Conservation (phyloP, 2,888 invertebrate species). For the Alsophila aescularia region DNA sequence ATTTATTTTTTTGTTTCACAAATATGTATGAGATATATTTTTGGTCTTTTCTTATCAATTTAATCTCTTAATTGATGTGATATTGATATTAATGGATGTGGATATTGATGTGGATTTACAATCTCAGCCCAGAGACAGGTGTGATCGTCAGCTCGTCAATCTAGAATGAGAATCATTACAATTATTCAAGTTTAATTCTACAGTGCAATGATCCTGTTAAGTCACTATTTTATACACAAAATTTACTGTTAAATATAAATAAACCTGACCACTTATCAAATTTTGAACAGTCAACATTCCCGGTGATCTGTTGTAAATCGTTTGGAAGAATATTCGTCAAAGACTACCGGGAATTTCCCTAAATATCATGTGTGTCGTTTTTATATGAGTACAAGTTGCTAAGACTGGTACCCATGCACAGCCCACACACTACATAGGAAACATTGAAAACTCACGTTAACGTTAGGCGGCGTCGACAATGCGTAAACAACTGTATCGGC, state of each 20-base stretch:
- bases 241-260: too few relatives aligned
- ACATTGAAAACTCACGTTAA: slow-evolving; percentile 56
- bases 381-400: too few relatives aligned
- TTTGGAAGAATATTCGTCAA: too few relatives aligned
- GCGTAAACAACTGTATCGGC: slow-evolving; percentile 86
- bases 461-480: slow-evolving; percentile 85
- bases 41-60: not conserved
- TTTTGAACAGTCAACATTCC: too few relatives aligned
- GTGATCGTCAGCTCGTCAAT: slow-evolving; percentile 34
- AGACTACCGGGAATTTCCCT: too few relatives aligned
- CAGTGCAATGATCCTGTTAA: too few relatives aligned
- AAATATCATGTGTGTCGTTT: too few relatives aligned
- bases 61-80: not conserved
- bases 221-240: too few relatives aligned
- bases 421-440: too few relatives aligned
- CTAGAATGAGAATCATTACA: slow-evolving; percentile 25
- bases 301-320: too few relatives aligned
- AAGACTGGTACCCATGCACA: too few relatives aligned
- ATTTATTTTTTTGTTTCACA: not conserved
- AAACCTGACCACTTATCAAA: too few relatives aligned
- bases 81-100: not conserved
- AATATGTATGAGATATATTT: not conserved
- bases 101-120: slow-evolving; percentile 5
- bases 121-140: slow-evolving; percentile 19
- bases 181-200: not conserved